Percentiles rank a stretch among this genome's conserved stretches.
These are phyloP conservation scores for Aythya baeri DNA, from an alignment of 2,113 vertebrate genomes.

Conservation along the genomic window DNA sequence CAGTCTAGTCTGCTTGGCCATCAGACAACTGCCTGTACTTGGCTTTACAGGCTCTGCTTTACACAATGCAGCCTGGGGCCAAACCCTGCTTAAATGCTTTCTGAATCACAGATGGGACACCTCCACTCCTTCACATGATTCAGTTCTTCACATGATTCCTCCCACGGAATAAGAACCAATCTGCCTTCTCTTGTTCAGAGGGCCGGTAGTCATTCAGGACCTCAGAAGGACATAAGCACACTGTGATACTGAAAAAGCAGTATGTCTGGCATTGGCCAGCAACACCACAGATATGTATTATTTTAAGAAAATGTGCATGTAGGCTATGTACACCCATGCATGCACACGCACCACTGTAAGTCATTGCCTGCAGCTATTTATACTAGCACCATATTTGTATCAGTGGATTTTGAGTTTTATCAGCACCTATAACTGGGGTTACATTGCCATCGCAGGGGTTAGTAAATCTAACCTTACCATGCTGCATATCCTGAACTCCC, in stretches of 20 bases:
- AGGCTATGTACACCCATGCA: neutral
- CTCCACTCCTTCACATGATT: neutral
- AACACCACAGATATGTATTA: conserved; percentile 42
- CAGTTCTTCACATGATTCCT: neutral
- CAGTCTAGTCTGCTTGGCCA: neutral
- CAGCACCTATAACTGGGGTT: conserved; percentile 19
- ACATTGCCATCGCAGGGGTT: neutral
- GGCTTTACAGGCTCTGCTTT: neutral
- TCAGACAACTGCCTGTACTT: neutral
- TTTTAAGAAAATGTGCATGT: neutral
- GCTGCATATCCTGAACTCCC: conserved; percentile 1
- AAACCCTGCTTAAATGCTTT: neutral
- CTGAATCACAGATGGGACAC: neutral
- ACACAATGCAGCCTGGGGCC: neutral
- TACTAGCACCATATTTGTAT: conserved; percentile 74
- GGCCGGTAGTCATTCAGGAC: neutral
- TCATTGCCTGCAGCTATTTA: conserved; percentile 39
- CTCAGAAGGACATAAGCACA: conserved; percentile 1
- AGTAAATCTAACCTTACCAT: conserved; percentile 7
- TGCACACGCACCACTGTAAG: neutral
- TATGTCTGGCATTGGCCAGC: conserved; percentile 66
- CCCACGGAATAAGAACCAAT: neutral
- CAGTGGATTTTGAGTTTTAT: conserved; percentile 35
- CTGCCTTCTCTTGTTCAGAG: neutral
- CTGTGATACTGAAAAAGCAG: neutral